Conservation (phyloP, 2,888 invertebrate species). For the Pristionchus japonicus region DNA sequence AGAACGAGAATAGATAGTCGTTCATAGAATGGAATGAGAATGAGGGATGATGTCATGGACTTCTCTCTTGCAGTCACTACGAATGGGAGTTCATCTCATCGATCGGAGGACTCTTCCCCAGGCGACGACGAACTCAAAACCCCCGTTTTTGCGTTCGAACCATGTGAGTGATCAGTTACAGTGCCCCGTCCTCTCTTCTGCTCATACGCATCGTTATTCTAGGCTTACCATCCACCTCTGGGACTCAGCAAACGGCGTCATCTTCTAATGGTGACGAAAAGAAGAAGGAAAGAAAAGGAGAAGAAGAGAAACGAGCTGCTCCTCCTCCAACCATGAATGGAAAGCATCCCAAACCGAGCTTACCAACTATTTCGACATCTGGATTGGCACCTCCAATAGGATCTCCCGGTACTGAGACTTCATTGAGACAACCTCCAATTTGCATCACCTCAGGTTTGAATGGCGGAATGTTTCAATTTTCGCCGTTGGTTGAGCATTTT, state of each 20-base stretch:
- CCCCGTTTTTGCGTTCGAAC: slow-evolving; percentile 39
- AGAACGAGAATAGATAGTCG: neutral
- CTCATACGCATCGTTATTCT: neutral
- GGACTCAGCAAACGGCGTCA: neutral
- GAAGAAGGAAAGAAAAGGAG: neutral
- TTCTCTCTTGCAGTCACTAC: neutral
- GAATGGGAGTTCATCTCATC: neutral
- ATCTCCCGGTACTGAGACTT: slow-evolving; percentile 31
- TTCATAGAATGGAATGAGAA: neutral
- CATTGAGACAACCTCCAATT: neutral
- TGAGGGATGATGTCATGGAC: neutral
- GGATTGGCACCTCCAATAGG: neutral
- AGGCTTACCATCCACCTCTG: neutral
- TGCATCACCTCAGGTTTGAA: slow-evolving; percentile 56
- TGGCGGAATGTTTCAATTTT: slow-evolving; percentile 73
- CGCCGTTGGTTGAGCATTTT: slow-evolving; percentile 74
- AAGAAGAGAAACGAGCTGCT: neutral
- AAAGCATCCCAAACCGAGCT: neutral
- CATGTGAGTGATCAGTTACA: slow-evolving; percentile 11
- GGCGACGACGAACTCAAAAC: slow-evolving; percentile 34
- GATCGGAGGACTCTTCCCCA: neutral
- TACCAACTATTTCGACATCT: neutral
- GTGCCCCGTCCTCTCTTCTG: neutral
- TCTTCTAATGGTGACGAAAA: neutral
- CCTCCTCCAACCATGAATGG: neutral